phyloP scores from a whole-genome alignment of 2,113 vertebrate genomes.

The Siniperca chuatsi region DNA sequence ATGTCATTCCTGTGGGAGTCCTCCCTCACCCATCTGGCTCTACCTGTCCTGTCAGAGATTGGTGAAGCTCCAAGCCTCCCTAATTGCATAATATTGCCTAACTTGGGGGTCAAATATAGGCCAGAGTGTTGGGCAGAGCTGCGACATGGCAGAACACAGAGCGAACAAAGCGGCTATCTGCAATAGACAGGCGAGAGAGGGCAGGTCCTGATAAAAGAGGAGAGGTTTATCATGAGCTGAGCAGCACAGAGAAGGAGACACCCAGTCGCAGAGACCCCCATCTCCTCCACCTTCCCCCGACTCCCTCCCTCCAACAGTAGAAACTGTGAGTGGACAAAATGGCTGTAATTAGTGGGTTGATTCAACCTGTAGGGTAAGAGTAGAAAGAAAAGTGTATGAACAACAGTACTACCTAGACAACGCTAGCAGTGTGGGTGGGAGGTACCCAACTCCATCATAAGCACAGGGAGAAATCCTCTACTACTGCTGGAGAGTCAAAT shows the following conservation, averaged over 20 bases:
- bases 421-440: slow-evolving; percentile 49
- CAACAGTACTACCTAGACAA: slow-evolving; percentile 56
- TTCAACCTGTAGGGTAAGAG: slow-evolving; percentile 50
- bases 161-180: slow-evolving; percentile 75
- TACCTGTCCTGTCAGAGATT: slow-evolving; percentile 62
- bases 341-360: slow-evolving; percentile 63
- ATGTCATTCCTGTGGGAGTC: slow-evolving; percentile 46
- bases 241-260: slow-evolving; percentile 78
- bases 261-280: slow-evolving; percentile 56
- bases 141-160: slow-evolving; percentile 25
- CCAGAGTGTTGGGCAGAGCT: slow-evolving; percentile 19
- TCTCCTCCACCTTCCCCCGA: slow-evolving; percentile 40
- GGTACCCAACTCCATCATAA: slow-evolving; percentile 57
- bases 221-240: slow-evolving; percentile 77
- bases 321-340: slow-evolving; percentile 47
- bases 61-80: slow-evolving; percentile 17
- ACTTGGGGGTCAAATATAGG: slow-evolving; percentile 39
- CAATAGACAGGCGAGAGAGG: slow-evolving; percentile 70
- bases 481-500: slow-evolving; percentile 58
- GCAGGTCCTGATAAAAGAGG: slow-evolving; percentile 74
- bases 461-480: slow-evolving; percentile 67
- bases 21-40: slow-evolving; percentile 63
- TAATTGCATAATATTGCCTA: slow-evolving; percentile 17
- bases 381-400: slow-evolving; percentile 30
- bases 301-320: slow-evolving; percentile 49